Evolutionary conservation across 2,888 invertebrate genomes (phyloP), one percentile per base, ranked within the genome.

Genomic region (Clistopyga incitator): DNA sequence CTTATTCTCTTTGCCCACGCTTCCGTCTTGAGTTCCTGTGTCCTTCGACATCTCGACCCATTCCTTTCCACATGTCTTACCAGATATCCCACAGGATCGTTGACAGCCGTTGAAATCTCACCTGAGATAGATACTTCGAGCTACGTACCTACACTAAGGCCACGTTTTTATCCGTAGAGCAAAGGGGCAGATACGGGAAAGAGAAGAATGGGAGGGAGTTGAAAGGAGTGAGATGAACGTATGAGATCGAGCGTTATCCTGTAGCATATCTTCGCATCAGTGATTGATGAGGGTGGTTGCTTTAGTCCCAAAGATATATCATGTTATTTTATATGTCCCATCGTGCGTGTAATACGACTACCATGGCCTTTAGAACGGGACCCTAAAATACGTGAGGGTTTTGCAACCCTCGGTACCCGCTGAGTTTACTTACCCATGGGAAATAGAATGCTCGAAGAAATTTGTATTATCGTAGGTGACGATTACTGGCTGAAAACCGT

Each of bases 31-130:
- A n/a, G 45, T 6, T 10, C 38, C 52, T 45, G 25, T 11, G 18
- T 81, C 25, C 25, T n/a, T 3, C 18, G 47, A 54, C 38, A 59
- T 65, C 65, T 38, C 56, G 47, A 23, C 25, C 23, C 13, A 45
- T 42, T n/a, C 56, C 64, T 18, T 64, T 34, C 11, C 52, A 38
- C 59, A 18, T 20, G 38, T 52, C 64, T 67, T 13, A 45, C 29
- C 74, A 72, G 47, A 78, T 82, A 82, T 74, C 50, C 29, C 61
- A 74, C 64, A 76, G 45, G 71, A 78, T 74, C 78, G 74, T 78
- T 78, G 82, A 82, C 72, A 78, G 74, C 74, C 78, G 78, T 82
- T 82, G 78, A 82, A 78, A 78, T 78, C 78, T 74, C 74, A 68
- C n/a, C 61, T 42, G 74, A 78, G 75, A 74, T 75, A 47, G 70